Conservation (phyloP, 2,888 invertebrate genomes). For the Adineta ricciae region DNA sequence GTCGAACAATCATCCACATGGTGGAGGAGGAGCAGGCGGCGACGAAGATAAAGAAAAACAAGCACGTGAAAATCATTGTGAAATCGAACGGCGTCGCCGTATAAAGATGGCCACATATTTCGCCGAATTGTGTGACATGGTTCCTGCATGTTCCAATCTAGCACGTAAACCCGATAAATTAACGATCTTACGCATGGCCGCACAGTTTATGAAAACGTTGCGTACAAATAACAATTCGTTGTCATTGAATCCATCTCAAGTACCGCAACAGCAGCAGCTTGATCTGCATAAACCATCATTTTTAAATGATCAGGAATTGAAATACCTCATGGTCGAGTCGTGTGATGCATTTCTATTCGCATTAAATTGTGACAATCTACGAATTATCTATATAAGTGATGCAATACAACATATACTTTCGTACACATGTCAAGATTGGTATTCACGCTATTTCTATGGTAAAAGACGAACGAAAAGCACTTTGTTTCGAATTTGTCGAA, state of each 20-base stretch:
- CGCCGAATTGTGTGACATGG: conserved; percentile 98
- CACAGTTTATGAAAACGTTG: conserved; percentile 95
- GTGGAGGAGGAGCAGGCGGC: background rate
- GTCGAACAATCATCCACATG: background rate
- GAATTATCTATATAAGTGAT: conserved; percentile 94
- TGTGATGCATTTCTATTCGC: conserved; percentile 96
- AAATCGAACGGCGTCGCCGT: conserved; percentile 89
- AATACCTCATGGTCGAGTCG: conserved; percentile 94
- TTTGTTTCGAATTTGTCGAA: too few species aligned
- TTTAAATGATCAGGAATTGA: conserved; percentile 93
- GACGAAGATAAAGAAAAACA: conserved; percentile 34
- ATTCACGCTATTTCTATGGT: conserved; percentile 58
- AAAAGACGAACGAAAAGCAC: too few species aligned
- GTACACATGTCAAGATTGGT: conserved; percentile 26
- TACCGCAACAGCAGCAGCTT: background rate
- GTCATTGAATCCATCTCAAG: background rate
- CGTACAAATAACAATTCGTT: conserved; percentile 20
- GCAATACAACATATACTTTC: conserved; percentile 79
- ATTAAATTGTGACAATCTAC: conserved; percentile 87
- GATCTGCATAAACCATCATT: conserved; percentile 85
- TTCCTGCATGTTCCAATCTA: conserved; percentile 91
- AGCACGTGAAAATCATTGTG: conserved; percentile 83
- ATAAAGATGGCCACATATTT: conserved; percentile 99
- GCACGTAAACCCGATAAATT: conserved; percentile 97
- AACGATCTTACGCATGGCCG: conserved; percentile 96